These are phyloP conservation scores for Clitarchus hookeri DNA, from an alignment of 2,888 invertebrate species.

Conservation along the genomic window DNA sequence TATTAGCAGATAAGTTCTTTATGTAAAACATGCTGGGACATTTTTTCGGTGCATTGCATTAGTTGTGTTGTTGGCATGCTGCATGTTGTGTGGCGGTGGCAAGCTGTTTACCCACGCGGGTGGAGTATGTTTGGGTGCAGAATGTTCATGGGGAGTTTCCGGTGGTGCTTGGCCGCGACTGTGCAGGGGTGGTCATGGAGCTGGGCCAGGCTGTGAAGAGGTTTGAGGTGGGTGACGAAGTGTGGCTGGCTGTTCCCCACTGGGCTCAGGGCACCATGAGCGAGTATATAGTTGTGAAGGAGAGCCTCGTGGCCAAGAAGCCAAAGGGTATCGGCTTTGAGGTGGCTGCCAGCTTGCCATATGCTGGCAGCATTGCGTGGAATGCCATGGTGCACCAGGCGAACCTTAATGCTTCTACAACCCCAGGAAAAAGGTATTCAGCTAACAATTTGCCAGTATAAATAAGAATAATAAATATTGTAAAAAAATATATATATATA, in stretches of 20 bases:
- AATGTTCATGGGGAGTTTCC: conserved; percentile 57
- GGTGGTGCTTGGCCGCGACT: conserved; percentile 65
- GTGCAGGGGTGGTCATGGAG: conserved; percentile 64
- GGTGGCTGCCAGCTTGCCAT: conserved; percentile 64
- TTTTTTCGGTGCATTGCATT: neutral
- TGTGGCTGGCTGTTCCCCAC: conserved; percentile 62
- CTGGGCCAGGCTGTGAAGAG: conserved; percentile 62
- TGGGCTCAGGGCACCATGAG: conserved; percentile 64
- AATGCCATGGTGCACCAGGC: conserved; percentile 58
- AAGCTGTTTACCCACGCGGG: neutral
- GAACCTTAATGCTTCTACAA: conserved; percentile 56
- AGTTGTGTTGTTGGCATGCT: neutral
- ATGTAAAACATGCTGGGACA: neutral
- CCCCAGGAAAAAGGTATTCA: conserved; percentile 58
- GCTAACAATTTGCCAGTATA: too few relatives aligned
- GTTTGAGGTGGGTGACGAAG: conserved; percentile 66
- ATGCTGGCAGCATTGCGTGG: conserved; percentile 63
- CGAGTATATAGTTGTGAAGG: conserved; percentile 60
- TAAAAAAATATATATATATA: too few relatives aligned
- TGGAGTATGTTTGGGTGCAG: conserved; percentile 38
- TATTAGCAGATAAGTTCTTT: too few relatives aligned
- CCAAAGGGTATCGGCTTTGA: conserved; percentile 63
- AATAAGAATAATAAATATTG: too few relatives aligned
- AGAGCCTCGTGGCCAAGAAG: conserved; percentile 58
- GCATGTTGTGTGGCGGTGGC: neutral